Evolutionary conservation across 1,140 invertebrate species (phyloP), one percentile per base, ranked within the genome.

Genomic region (Drosophila rhopaloa): DNA sequence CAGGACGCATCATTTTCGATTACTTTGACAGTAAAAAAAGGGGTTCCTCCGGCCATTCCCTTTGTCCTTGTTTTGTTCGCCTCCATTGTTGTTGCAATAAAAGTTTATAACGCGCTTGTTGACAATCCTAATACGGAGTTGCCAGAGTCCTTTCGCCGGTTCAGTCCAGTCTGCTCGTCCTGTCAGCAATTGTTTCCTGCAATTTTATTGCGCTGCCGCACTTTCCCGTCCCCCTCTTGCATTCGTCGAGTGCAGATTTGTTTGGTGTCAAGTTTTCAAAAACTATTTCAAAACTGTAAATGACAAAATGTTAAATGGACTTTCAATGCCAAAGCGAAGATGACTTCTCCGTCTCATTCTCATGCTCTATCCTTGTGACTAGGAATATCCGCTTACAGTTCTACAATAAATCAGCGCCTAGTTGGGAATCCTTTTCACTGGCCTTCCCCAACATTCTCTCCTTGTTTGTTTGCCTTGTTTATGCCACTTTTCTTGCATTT

Each of bases 301-400:
- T 91, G 89, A 91, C 89, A 91, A 91, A 91, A 91, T 91, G 89
- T 91, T 89, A 91, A 91, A 91, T 91, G 83, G 81, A 91, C 89
- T 91, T 91, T 88, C 82, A 89, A 91, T 91, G 88, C 76, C 84
- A 84, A 84, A 75, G 74, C 70, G 66, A 48, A 59, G 54, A 57
- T 66, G 56, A 40, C 41, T 50, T 41, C 14, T 40, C 37, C 24
- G 19, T 7, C 24, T 32, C 70, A n/a, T 37, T 48, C 50, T 54
- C 55, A 72, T n/a, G 43, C 40, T 44, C 14, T 2, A 32, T 14
- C 50, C 32, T 61, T 66, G 58, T 61, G 55, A 29, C 50, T 81
- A 61, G 50, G 80, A 75, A 89, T 88, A 88, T 88, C 84, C 84
- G 84, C 77, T 88, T 84, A 89, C 80, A 89, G 76, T 89, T 76